Conservation (phyloP, 1,140 invertebrate species). For the Dufourea novaeangliae region DNA sequence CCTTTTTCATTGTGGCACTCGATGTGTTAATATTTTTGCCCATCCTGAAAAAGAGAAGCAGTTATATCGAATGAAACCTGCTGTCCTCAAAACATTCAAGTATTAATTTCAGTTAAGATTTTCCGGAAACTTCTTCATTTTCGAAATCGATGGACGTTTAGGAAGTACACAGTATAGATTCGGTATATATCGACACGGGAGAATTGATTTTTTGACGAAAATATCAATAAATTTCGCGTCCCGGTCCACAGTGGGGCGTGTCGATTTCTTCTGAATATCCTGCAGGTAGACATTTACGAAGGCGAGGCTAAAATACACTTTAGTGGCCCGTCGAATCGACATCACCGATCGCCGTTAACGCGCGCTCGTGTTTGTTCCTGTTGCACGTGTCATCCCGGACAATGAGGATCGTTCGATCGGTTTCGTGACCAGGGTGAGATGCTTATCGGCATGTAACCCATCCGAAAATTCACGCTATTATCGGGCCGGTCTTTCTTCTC, state of each 20-base stretch:
- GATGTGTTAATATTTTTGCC: too few species aligned
- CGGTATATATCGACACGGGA: too few species aligned
- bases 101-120: too few species aligned
- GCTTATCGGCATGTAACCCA: conserved; percentile 68
- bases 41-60: too few species aligned
- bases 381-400: neutral
- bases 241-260: neutral
- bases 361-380: conserved; percentile 62
- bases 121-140: too few species aligned
- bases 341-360: conserved; percentile 50
- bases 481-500: conserved; percentile 40
- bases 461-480: conserved; percentile 74
- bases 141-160: too few species aligned
- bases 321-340: conserved; percentile 45
- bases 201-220: neutral
- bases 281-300: conserved; percentile 1
- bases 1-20: too few species aligned
- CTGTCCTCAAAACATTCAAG: too few species aligned
- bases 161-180: too few species aligned
- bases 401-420: conserved; percentile 56
- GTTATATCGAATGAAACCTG: too few species aligned
- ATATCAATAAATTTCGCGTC: too few species aligned
- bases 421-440: conserved; percentile 42
- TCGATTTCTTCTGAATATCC: conserved; percentile 17
- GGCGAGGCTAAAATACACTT: neutral